phyloP scores from a whole-genome alignment of 2,888 invertebrate genomes.

The Drosophila yooni region DNA sequence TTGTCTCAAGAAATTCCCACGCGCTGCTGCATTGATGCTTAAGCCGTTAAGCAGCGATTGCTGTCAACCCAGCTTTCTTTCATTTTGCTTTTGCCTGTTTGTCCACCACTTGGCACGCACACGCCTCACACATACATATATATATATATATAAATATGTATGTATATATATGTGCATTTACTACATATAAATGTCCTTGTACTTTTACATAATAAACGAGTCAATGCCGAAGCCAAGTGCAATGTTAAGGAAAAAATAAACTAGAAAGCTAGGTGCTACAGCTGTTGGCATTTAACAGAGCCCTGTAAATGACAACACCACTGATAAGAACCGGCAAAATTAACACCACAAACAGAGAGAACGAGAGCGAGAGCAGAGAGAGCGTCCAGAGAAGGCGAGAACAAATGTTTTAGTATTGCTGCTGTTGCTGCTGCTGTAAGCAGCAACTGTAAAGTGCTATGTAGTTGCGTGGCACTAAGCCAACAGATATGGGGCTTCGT shows the following conservation, averaged over 20 bases:
- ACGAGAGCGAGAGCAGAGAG: slow-evolving; percentile 16
- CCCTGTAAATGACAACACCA: slow-evolving; percentile 45
- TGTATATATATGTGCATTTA: not conserved
- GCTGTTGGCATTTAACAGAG: slow-evolving; percentile 46
- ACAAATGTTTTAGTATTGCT: slow-evolving; percentile 4
- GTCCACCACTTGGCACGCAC: slow-evolving; percentile 68
- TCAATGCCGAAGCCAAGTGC: slow-evolving; percentile 58
- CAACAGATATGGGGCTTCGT: slow-evolving; percentile 31
- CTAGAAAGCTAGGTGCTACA: slow-evolving; percentile 18
- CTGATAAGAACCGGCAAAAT: slow-evolving; percentile 74
- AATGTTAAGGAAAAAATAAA: slow-evolving; percentile 26
- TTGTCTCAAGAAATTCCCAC: slow-evolving; percentile 29
- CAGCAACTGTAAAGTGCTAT: slow-evolving; percentile 60
- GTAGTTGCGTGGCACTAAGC: slow-evolving; percentile 57
- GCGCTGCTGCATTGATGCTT: slow-evolving; percentile 24
- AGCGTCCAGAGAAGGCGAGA: not conserved
- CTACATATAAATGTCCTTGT: slow-evolving; percentile 76
- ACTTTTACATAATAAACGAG: slow-evolving; percentile 77
- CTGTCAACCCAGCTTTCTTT: slow-evolving; percentile 26
- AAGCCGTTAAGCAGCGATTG: slow-evolving; percentile 48
- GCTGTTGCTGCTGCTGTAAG: slow-evolving; percentile 39
- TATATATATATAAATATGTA: not conserved
- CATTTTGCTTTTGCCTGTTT: slow-evolving; percentile 51
- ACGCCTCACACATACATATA: slow-evolving; percentile 32
- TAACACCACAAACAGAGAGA: slow-evolving; percentile 5